phyloP scores from a whole-genome alignment of 1,140 invertebrate species.

The Theocolax elegans region DNA sequence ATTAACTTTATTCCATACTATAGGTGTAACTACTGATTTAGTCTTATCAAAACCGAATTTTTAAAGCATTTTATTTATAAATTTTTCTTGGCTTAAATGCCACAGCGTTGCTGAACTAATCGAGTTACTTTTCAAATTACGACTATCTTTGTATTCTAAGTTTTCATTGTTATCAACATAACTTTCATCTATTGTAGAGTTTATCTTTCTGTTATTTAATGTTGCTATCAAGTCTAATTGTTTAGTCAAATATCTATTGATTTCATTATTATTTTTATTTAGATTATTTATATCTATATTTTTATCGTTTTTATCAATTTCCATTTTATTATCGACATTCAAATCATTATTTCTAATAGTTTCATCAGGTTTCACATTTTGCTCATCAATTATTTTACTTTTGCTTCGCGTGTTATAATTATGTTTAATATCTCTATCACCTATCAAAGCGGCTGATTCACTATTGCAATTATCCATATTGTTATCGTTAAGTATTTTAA shows the following conservation, averaged over 20 bases:
- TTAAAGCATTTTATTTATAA: conserved; percentile 8
- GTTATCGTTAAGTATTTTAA: not conserved
- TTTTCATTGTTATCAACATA: conserved; percentile 52
- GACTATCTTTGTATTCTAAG: not conserved
- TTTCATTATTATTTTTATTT: too few relatives aligned
- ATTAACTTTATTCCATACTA: conserved; percentile 21
- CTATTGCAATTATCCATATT: too few relatives aligned
- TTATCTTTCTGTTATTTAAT: too few relatives aligned
- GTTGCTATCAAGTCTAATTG: too few relatives aligned
- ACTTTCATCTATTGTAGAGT: conserved; percentile 4
- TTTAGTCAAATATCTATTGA: too few relatives aligned
- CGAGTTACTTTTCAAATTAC: too few relatives aligned
- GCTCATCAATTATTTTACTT: too few relatives aligned
- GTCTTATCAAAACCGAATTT: conserved; percentile 8
- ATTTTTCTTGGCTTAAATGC: not conserved
- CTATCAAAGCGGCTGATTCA: too few relatives aligned
- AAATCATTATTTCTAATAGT: not conserved
- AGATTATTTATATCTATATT: too few relatives aligned
- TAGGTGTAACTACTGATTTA: conserved; percentile 28
- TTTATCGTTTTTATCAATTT: too few relatives aligned
- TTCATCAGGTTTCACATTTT: not conserved
- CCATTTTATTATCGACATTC: not conserved
- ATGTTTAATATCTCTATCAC: not conserved
- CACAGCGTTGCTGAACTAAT: conserved; percentile 35
- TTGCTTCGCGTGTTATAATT: not conserved